Percentiles rank a stretch among this genome's conserved stretches.
These are phyloP conservation scores for Centropus bengalensis DNA, from an alignment of 2,113 vertebrate species.

Conservation along the genomic window DNA sequence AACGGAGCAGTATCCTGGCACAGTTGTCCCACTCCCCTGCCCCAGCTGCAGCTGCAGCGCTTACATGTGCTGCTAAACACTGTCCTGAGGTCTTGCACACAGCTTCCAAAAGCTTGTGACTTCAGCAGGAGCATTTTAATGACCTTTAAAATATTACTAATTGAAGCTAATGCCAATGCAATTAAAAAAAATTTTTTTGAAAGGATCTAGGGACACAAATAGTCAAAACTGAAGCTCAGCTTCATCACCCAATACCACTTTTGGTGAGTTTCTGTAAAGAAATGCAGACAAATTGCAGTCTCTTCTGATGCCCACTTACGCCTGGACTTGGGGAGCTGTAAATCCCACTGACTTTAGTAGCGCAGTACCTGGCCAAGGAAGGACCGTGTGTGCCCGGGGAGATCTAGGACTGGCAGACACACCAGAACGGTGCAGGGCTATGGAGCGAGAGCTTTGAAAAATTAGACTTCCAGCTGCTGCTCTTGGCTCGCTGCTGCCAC, in stretches of 20 bases:
- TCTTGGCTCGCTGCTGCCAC: neutral
- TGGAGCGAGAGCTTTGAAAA: fast-evolving
- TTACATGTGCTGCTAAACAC: fast-evolving
- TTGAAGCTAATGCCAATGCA: neutral
- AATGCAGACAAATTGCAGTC: neutral
- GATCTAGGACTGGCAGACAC: fast-evolving
- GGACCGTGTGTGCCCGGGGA: fast-evolving
- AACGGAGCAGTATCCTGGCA: neutral
- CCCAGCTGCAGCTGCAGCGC: neutral
- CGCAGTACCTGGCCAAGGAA: neutral
- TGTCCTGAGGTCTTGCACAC: neutral
- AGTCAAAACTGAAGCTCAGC: neutral
- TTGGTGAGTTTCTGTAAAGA: neutral
- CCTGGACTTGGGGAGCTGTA: neutral
- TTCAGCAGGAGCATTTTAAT: neutral
- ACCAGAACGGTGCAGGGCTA: fast-evolving
- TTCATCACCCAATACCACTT: neutral
- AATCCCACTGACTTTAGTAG: conserved; percentile 43
- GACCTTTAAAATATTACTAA: neutral
- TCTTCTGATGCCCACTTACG: neutral
- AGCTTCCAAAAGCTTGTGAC: neutral
- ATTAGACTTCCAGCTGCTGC: neutral
- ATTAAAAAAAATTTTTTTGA: neutral
- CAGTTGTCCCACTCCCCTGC: fast-evolving
- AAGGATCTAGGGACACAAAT: neutral